phyloP scores from a whole-genome alignment of 1,140 invertebrate species.

The Drosophila nigrodunni region DNA sequence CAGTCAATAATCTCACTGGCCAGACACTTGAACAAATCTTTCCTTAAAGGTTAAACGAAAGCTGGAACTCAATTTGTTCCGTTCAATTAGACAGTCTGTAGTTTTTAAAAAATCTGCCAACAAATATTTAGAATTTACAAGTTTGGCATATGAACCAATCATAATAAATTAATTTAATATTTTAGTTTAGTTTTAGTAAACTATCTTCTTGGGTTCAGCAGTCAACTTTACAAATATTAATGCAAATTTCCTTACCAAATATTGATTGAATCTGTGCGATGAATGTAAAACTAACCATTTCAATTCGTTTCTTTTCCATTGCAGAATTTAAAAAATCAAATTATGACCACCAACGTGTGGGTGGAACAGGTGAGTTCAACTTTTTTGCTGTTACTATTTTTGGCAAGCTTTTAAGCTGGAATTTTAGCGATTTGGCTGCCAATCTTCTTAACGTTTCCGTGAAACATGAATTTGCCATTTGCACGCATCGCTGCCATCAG shows the following conservation, averaged over 20 bases:
- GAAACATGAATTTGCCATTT: slow-evolving; percentile 77
- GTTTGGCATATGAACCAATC: no score
- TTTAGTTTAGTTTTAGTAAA: not conserved
- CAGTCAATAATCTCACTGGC: not conserved
- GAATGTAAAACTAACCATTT: slow-evolving; percentile 40
- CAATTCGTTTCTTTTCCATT: slow-evolving; percentile 85
- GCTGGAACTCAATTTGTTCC: slow-evolving; percentile 25
- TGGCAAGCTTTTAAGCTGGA: slow-evolving; percentile 25
- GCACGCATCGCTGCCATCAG: slow-evolving; percentile 55
- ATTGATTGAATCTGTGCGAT: slow-evolving; percentile 33
- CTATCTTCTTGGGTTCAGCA: not conserved
- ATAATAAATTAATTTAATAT: no score
- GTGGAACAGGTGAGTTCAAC: slow-evolving; percentile 93
- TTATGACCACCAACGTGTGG: slow-evolving; percentile 99
- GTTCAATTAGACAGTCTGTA: not conserved
- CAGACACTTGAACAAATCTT: slow-evolving; percentile 19
- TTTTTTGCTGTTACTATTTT: not conserved
- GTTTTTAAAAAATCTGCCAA: no score
- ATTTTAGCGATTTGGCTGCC: slow-evolving; percentile 36
- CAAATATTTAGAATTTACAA: no score
- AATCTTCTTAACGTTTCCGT: slow-evolving; percentile 39
- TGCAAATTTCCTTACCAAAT: slow-evolving; percentile 1
- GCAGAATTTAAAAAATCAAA: slow-evolving; percentile 97
- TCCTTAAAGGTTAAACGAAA: not conserved
- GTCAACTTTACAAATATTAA: not conserved